Conservation (phyloP, 2,113 vertebrate species). For the Leptocoma aspasia region DNA sequence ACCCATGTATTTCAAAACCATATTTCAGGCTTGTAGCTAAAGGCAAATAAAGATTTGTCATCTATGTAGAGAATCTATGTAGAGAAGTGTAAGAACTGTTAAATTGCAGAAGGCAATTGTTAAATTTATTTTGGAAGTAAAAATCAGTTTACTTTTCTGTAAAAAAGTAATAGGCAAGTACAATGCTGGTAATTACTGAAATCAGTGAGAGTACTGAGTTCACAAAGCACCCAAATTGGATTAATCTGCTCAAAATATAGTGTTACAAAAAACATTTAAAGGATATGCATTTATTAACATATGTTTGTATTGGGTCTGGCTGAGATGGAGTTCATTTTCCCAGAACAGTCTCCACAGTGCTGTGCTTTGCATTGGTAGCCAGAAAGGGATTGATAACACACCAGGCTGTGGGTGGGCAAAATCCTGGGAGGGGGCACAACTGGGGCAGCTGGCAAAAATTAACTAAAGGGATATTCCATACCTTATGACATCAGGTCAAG, state of each 20-base stretch:
- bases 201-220: neutral
- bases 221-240: conserved; percentile 9
- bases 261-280: conserved; percentile 4
- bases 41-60: conserved; percentile 9
- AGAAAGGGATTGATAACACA: neutral
- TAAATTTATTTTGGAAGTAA: conserved; percentile 54
- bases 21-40: conserved; percentile 5
- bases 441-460: neutral
- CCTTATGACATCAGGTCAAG: neutral
- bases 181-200: neutral
- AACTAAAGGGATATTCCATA: neutral
- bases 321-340: neutral
- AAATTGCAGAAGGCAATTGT: neutral
- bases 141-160: neutral
- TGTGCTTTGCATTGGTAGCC: neutral
- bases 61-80: neutral
- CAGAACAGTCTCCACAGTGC: neutral
- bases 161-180: neutral
- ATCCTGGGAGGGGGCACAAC: neutral
- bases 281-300: neutral
- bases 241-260: conserved; percentile 23
- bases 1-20: neutral
- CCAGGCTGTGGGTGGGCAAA: neutral
- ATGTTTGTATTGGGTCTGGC: neutral
- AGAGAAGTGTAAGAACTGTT: neutral